phyloP scores from a whole-genome alignment of 2,797 vertebrate genomes.

The Neosilurus hyrtlii region DNA sequence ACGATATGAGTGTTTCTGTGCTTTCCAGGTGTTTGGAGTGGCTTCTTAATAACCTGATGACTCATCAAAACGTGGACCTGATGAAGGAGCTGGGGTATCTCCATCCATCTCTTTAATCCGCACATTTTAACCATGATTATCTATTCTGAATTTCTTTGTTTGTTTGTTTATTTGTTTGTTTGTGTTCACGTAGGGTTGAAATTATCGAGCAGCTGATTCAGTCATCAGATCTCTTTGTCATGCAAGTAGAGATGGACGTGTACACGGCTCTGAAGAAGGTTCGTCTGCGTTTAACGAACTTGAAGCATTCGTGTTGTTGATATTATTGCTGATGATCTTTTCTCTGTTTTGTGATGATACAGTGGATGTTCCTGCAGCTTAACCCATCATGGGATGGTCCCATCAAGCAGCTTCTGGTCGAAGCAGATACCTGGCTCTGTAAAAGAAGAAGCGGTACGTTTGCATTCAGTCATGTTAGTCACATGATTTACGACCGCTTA shows the following conservation, averaged over 20 bases:
- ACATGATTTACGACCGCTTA: neutral
- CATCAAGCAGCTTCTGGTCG: conserved; percentile 87
- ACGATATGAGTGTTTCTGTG: neutral
- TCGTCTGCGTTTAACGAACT: neutral
- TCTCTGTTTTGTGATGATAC: neutral
- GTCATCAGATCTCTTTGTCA: conserved; percentile 94
- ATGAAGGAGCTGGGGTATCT: conserved; percentile 93
- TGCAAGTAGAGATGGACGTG: conserved; percentile 99
- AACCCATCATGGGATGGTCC: conserved; percentile 91
- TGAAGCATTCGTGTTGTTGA: neutral
- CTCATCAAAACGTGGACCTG: conserved; percentile 92
- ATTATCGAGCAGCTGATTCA: conserved; percentile 91
- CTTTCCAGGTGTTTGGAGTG: conserved; percentile 89
- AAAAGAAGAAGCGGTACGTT: conserved; percentile 83
- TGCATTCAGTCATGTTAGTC: neutral
- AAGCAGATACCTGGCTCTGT: conserved; percentile 93
- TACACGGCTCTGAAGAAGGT: conserved; percentile 98
- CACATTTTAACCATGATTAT: neutral
- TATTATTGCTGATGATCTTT: neutral
- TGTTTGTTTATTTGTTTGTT: neutral
- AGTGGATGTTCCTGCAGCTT: conserved; percentile 99
- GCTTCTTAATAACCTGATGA: conserved; percentile 98
- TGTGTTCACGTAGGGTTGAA: conserved; percentile 73
- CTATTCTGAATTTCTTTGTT: neutral
- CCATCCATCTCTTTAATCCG: neutral